Conservation (phyloP, 2,113 vertebrate genomes). For the Capricornis sumatraensis region DNA sequence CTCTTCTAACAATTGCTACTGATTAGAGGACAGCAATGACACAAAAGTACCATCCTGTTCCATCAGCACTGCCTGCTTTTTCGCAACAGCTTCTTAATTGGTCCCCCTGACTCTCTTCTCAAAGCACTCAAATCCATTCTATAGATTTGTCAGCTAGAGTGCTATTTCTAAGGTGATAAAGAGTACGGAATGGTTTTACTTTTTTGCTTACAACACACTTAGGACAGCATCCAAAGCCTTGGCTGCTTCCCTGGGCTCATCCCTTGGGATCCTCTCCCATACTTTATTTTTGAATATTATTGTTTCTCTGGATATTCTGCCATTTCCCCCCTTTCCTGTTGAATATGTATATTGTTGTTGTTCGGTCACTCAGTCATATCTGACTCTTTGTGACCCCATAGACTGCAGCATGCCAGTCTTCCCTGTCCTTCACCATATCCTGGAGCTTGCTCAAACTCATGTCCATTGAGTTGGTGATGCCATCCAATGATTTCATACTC, state of each 20-base stretch:
- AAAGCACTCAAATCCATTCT: not conserved
- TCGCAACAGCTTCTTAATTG: not conserved
- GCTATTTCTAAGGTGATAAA: not conserved
- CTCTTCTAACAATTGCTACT: not conserved
- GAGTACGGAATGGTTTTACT: not conserved
- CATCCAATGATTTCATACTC: not conserved
- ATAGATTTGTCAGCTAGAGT: not conserved
- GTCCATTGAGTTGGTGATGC: not conserved
- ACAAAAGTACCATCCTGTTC: not conserved
- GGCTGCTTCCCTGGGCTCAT: not conserved
- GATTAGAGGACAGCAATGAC: not conserved
- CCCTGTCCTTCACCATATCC: not conserved
- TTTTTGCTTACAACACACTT: not conserved
- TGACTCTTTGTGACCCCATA: not conserved
- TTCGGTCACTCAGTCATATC: accelerated
- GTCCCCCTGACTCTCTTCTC: not conserved
- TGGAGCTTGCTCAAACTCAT: not conserved
- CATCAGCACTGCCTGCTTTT: not conserved
- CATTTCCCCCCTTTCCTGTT: not conserved
- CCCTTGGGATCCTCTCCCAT: not conserved
- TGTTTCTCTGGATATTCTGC: not conserved
- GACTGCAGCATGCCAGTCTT: not conserved
- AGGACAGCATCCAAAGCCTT: not conserved
- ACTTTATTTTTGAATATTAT: not conserved
- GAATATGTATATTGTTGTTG: not conserved